Conservation (phyloP, 2,113 vertebrate genomes). For the Neogale vison region DNA sequence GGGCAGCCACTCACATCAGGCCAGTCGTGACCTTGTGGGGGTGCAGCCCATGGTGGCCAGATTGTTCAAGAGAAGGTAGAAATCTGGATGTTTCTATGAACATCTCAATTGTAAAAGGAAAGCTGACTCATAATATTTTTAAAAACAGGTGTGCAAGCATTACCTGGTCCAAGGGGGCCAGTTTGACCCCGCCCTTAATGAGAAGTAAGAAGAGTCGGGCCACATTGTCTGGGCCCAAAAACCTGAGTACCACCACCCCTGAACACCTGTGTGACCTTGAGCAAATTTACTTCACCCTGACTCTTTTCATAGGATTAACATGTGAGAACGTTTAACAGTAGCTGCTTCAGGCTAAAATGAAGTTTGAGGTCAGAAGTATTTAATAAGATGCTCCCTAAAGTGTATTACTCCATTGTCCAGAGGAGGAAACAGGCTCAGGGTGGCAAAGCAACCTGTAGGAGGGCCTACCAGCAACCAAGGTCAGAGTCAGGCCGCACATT, state of each 20-base stretch:
- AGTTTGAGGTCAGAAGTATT: background rate
- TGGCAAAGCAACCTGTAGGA: background rate
- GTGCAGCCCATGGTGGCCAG: background rate
- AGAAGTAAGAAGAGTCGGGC: background rate
- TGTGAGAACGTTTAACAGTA: background rate
- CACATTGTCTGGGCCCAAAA: background rate
- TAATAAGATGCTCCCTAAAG: background rate
- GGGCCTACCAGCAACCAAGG: background rate
- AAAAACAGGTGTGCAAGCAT: background rate
- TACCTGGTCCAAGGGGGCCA: background rate
- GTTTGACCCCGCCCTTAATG: background rate
- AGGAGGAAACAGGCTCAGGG: background rate
- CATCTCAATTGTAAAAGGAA: slow-evolving; percentile 41
- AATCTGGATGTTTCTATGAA: background rate
- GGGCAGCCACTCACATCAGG: background rate
- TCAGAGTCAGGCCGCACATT: background rate
- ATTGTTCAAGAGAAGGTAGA: slow-evolving; percentile 40
- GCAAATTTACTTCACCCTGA: background rate
- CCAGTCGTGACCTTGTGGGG: background rate
- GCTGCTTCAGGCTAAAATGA: background rate
- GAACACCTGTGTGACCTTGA: slow-evolving; percentile 4
- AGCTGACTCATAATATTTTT: background rate
- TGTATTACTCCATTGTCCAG: background rate
- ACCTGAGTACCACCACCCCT: background rate
- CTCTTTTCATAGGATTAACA: background rate